Base-by-base conservation (phyloP, 92 coral and sea anemone species). In the Porites rus region DNA sequence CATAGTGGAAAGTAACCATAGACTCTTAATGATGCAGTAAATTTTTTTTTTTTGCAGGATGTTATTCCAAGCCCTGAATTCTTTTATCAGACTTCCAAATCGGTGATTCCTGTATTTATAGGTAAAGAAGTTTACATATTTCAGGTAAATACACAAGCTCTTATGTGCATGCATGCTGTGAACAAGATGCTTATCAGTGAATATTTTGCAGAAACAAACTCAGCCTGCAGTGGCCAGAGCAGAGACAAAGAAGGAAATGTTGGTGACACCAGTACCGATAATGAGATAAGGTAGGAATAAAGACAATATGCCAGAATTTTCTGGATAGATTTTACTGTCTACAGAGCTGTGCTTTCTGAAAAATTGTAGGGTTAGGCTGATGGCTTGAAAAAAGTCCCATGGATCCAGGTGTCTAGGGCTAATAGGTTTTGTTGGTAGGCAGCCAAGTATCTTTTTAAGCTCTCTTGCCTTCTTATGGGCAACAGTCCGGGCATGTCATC, bases 101-200 rank as follows among this genome's bases (percentile, higher is more conserved):
- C 94, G 7, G 94, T 91, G 76, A 89, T 91, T 18, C 91, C 94
- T 53, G 89, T 91, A n/a, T 50, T 79, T 14, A 43, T 91, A 72
- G 94, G 94, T 91, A 84, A 8, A 11, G 61, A 6, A 1, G 58
- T 71, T 12, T 38, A 38, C 7, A 38, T 38, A 38, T 38, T 38
- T 38, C 46, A 38, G 4, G 46, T 5, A 38, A 38, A 38, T 38
- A 38, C 46, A 38, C 46, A 38, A 38, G 46, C 46, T 4, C 46
- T 38, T 38, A 6, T 56, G 12, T 56, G 16, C 61, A 56, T 56
- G 61, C 16, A 14, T 8, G 17, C 61, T 10, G 61, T 56, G 14
- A 10, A 8, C 51, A 24, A 8, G 10, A 13, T 75, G 66, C 58
- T 75, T 56, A 56, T 46, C 31, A 22, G 5, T 22, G 8, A 5